A percentile compares a stretch with the other conserved stretches of the same genome.
phyloP scores from a whole-genome alignment of 1,140 invertebrate genomes.

The Himalopsyche phryganea region DNA sequence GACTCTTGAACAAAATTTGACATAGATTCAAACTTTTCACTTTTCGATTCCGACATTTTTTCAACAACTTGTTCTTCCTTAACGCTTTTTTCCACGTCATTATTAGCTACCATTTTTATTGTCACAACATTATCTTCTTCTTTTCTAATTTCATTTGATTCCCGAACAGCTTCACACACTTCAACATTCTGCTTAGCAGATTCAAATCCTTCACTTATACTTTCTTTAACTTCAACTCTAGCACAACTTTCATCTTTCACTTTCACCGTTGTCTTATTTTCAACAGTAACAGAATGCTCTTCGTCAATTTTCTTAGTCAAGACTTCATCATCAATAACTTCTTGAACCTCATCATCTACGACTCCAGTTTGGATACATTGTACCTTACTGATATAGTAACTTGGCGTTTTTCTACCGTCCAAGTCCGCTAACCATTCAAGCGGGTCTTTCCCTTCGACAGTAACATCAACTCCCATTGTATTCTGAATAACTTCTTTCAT shows the following conservation, averaged over 20 bases:
- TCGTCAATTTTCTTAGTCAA: too few species aligned
- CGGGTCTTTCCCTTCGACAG: slow-evolving; percentile 37
- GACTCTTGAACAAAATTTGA: too few species aligned
- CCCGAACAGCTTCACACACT: neutral
- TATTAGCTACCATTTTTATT: too few species aligned
- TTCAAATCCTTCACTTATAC: neutral
- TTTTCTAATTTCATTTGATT: neutral
- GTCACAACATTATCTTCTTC: too few species aligned
- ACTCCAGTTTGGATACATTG: slow-evolving; percentile 13
- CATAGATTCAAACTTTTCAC: too few species aligned
- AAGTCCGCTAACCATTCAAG: slow-evolving; percentile 38
- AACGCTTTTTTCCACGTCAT: too few species aligned
- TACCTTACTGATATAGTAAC: slow-evolving; percentile 2
- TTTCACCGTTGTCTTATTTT: neutral
- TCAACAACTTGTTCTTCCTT: neutral
- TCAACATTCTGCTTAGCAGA: neutral
- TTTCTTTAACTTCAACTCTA: neutral
- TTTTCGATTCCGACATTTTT: neutral
- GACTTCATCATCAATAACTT: neutral
- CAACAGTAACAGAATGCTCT: too few species aligned
- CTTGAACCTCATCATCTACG: neutral
- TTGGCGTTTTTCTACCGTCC: slow-evolving; percentile 10
- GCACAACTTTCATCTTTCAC: neutral
- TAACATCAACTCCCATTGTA: slow-evolving; percentile 35
- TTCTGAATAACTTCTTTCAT: slow-evolving; percentile 25